A percentile compares a stretch with the other conserved stretches of the same genome.
Evolutionary conservation across 2,797 vertebrate genomes (phyloP).

Genomic region (Garrulus glandarius): DNA sequence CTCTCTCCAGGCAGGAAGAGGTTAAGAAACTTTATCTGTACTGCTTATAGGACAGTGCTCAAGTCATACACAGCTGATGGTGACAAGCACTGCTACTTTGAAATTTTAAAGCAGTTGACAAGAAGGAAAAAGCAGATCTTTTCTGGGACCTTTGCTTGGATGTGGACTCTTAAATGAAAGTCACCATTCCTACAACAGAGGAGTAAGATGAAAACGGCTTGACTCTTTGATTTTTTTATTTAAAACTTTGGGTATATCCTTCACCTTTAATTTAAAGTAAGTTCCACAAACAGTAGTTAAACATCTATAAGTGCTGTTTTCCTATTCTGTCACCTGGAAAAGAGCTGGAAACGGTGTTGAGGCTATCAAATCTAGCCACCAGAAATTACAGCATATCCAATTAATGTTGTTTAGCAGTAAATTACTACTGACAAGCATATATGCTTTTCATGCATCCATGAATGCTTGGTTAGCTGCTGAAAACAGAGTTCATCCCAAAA

Average conservation of each 20-base stretch:
- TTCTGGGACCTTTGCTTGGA: neutral
- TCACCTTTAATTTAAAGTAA: neutral
- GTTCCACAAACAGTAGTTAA: neutral
- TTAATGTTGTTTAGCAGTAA: constrained; percentile 54
- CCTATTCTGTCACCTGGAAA: constrained; percentile 34
- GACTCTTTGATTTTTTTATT: neutral
- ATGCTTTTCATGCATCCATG: constrained; percentile 51
- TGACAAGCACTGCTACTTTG: neutral
- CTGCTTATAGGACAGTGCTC: neutral
- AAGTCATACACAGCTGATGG: neutral
- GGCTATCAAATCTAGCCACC: constrained; percentile 46
- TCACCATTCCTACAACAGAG: neutral
- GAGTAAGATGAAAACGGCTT: neutral
- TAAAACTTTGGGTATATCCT: neutral
- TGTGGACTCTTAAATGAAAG: neutral
- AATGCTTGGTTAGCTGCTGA: constrained; percentile 44
- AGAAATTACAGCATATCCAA: constrained; percentile 50
- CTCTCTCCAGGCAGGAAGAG: neutral
- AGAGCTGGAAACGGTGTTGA: constrained; percentile 27
- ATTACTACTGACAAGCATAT: constrained; percentile 59
- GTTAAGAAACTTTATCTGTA: neutral
- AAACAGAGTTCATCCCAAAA: constrained; percentile 62
- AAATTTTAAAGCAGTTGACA: neutral
- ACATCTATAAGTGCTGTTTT: constrained; percentile 3
- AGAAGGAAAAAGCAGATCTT: neutral